Base-by-base conservation (phyloP, 2,113 vertebrate species). In the Andinoacara biseriatus region DNA sequence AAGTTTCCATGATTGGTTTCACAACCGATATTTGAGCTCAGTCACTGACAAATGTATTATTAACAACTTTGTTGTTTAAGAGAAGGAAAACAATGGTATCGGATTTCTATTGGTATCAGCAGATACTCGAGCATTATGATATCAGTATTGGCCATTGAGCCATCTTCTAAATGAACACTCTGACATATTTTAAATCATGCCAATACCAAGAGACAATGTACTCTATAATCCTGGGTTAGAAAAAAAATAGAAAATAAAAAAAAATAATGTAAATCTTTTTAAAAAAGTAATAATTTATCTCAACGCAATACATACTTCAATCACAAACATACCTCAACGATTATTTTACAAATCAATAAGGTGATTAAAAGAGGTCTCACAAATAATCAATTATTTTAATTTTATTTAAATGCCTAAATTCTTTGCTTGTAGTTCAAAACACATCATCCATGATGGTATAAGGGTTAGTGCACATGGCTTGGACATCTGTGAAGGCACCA, bases 391-490 rank as follows among this genome's bases (percentile, higher is more conserved):
- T 31, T 24, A 24, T 3, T 33, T 33, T 33, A 6, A 33, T 5
- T 52, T 69, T 69, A 72, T 52, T 11, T 72, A 72, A 72, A 72
- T 52, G 65, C 43, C 65, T 20, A 72, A 72, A 52, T 52, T 72
- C 17, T 52, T 17, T 52, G 29, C 26, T 49, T 69, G 24, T 11
- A 29, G 3, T 20, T 69, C 5, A 29, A 20, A 69, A 46, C 11
- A 49, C 43, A 69, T 24, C 22, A 69, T 31, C 24, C 10, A 69
- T 13, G 18, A 13, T 29, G 11, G 24, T 52, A 1, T 6, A 31
- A 43, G 63, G 24, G 40, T 69, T 69, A 69, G 46, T 49, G 40
- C 15, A 69, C 29, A 49, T 49, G 24, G 65, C 17, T 52, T 72
- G 65, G 29, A 72, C 10, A 69, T 52, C 17, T 72, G 6, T 31